Evolutionary conservation across 1,140 invertebrate genomes (phyloP).

Genomic region (Drosophila nasuta): DNA sequence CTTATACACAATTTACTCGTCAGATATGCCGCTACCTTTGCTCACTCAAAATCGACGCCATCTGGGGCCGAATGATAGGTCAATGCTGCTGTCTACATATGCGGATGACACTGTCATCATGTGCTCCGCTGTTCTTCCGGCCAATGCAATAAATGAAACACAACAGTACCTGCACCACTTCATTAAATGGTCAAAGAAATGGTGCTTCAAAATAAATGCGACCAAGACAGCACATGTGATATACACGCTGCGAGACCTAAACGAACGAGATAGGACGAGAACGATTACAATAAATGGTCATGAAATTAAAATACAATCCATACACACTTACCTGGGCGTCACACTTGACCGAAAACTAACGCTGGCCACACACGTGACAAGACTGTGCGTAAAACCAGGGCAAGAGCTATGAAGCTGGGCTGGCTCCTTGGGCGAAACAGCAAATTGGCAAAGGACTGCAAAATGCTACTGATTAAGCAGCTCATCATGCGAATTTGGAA

Average conservation of each 20-base stretch:
- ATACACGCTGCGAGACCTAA: neutral
- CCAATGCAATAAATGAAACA: too few species aligned
- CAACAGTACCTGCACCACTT: neutral
- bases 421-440: too few species aligned
- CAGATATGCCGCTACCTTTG: slow-evolving; percentile 10
- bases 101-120: slow-evolving; percentile 1
- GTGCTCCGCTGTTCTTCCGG: neutral
- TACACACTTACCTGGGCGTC: neutral
- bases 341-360: neutral
- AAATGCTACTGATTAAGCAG: too few species aligned
- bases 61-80: neutral
- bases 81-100: neutral
- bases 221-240: neutral
- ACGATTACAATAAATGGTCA: neutral
- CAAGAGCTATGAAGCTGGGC: too few species aligned
- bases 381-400: too few species aligned
- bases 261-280: neutral
- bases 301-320: neutral
- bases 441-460: too few species aligned
- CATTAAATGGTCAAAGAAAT: neutral
- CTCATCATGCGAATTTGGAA: too few species aligned
- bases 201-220: neutral
- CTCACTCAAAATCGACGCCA: neutral
- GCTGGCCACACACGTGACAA: too few species aligned
- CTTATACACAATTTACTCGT: slow-evolving; percentile 11